These are phyloP conservation scores for Prorops nasuta DNA, from an alignment of 1,140 invertebrate genomes.

Conservation along the genomic window DNA sequence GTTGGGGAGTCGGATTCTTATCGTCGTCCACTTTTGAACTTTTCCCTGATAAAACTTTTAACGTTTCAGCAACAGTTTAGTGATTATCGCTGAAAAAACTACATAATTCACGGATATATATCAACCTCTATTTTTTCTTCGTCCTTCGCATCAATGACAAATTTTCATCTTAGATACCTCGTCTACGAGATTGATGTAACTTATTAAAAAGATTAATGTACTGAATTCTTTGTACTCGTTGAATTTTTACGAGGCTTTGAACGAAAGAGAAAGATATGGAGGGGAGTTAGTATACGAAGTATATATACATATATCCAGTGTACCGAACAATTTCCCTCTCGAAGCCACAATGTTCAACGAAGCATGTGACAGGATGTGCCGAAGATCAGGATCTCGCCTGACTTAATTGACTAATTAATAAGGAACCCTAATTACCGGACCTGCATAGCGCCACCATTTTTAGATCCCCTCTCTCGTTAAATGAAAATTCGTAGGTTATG, in stretches of 20 bases:
- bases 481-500: constrained; percentile 9
- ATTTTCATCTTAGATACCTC: no score
- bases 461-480: constrained; percentile 21
- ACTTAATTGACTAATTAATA: constrained; percentile 49
- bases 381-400: constrained; percentile 36
- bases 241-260: no score
- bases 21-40: neutral
- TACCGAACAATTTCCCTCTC: no score
- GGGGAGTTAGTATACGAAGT: no score
- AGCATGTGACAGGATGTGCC: constrained; percentile 33
- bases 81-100: neutral
- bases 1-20: neutral
- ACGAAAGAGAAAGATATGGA: no score
- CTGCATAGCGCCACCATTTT: constrained; percentile 29
- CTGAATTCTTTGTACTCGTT: no score
- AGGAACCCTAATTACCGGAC: constrained; percentile 37
- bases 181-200: no score
- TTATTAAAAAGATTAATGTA: no score
- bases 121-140: no score
- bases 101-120: no score
- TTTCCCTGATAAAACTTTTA: neutral
- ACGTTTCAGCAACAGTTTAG: neutral
- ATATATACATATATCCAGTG: no score
- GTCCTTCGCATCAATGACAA: no score
- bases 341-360: constrained; percentile 34